A percentile compares a stretch with the other conserved stretches of the same genome.
phyloP scores from a whole-genome alignment of 1,140 invertebrate species.

The Heliconius hermathena region DNA sequence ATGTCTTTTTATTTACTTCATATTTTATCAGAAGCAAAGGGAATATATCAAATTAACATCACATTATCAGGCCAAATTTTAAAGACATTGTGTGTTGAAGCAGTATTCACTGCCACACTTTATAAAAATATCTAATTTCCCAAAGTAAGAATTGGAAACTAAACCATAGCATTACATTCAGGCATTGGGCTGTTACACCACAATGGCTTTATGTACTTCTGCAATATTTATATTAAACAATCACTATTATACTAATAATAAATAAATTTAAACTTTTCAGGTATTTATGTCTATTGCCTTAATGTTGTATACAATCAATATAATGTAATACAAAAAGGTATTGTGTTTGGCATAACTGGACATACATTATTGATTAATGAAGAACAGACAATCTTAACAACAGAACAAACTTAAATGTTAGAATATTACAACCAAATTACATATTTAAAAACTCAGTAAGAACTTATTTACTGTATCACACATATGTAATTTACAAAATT shows the following conservation, averaged over 20 bases:
- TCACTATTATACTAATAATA: not conserved
- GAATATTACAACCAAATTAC: not conserved
- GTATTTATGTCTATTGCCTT: conserved; percentile 4
- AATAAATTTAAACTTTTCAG: conserved; percentile 2
- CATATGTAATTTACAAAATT: not conserved
- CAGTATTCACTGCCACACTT: too few species aligned
- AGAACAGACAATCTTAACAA: not conserved
- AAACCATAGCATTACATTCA: too few species aligned
- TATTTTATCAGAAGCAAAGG: too few species aligned
- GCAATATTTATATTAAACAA: too few species aligned
- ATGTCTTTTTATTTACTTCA: not conserved
- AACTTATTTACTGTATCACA: not conserved
- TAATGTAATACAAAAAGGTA: conserved; percentile 13
- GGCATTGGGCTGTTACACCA: too few species aligned
- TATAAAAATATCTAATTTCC: too few species aligned
- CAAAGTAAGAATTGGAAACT: too few species aligned
- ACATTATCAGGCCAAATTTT: too few species aligned
- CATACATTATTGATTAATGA: not conserved
- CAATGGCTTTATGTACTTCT: too few species aligned
- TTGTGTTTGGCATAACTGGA: not conserved
- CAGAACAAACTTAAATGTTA: not conserved
- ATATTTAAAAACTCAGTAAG: not conserved
- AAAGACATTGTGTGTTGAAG: too few species aligned
- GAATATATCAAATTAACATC: too few species aligned
- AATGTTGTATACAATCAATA: conserved; percentile 11